Evolutionary conservation across 2,888 invertebrate species (phyloP), one percentile per base, ranked within the genome.

Genomic region (Caenorhabditis virilis): DNA sequence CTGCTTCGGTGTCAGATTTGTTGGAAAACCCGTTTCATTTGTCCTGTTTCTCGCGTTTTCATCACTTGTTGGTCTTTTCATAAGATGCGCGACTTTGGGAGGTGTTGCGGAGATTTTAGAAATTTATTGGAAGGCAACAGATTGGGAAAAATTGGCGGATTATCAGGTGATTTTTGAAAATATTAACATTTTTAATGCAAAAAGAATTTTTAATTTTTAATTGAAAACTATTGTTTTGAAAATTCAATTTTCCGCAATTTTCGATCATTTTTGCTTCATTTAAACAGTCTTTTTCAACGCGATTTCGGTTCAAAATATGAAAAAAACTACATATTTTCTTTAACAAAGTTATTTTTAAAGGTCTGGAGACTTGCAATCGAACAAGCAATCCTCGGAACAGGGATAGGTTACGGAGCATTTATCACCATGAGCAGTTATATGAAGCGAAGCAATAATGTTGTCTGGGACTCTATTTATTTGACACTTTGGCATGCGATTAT

Each of bases 361-460:
- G 62, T 78, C 2, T 83, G 83, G 83, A 68, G 74, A 53, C 39
- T 71, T 13, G 83, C 83, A 6, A 67, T 78, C 11, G 79, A 78
- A 43, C 80, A 83, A 45, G 76, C 76, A 2, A 70, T 83, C 52
- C 70, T 80, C 7, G 82, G 82, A 13, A 74, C 74, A 23, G 83
- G 83, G 7, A 68, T 82, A 35, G 83, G 83, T 16, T 82, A 80
- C 55, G 83, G 83, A 3, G 79, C 79, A 3, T 82, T 78, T 60
- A 83, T 82, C 55, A 82, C 83, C 5, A 75, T 83, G 52, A 79
- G 77, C 26, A 78, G 78, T n/a, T 83, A 83, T 66, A 82, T 78
- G 67, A 80, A 82, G 55, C 65, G 80, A 43, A 74, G 63, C 54
- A 83, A 81, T 66, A 83, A 83, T 54, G 67, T 83, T 16, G 81